phyloP scores from a whole-genome alignment of 2,888 invertebrate genomes.

The Habroteleia sp. region DNA sequence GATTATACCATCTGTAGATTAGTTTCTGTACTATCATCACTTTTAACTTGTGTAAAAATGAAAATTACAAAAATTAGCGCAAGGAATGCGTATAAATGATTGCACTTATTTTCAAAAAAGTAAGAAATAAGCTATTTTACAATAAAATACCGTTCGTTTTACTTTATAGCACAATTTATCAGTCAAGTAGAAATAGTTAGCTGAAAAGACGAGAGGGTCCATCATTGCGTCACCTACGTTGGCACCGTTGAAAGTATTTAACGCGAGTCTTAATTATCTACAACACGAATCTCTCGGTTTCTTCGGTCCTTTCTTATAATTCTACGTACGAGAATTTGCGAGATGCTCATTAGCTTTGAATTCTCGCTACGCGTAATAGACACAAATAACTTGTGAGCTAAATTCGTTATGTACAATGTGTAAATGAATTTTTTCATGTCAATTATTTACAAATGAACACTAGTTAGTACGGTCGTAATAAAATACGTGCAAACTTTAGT shows the following conservation, averaged over 20 bases:
- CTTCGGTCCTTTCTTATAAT: neutral
- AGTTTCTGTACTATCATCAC: no score
- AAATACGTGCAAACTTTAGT: constrained; percentile 58
- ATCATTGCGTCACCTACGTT: constrained; percentile 23
- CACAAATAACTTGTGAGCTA: constrained; percentile 31
- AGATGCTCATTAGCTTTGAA: neutral
- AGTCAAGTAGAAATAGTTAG: constrained; percentile 9
- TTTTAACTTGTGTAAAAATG: no score
- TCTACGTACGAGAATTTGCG: constrained; percentile 8
- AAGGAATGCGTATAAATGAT: no score
- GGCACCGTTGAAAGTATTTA: constrained; percentile 51
- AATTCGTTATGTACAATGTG: constrained; percentile 48
- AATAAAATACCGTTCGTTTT: constrained; percentile 9
- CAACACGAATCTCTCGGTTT: constrained; percentile 19
- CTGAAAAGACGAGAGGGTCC: constrained; percentile 16
- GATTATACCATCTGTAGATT: no score
- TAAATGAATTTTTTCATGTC: constrained; percentile 18
- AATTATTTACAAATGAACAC: constrained; percentile 61
- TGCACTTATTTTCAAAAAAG: no score
- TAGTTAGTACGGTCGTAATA: constrained; percentile 58
- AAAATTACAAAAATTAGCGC: neutral
- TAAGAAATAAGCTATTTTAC: constrained; percentile 31
- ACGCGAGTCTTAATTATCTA: constrained; percentile 31
- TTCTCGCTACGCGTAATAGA: constrained; percentile 13
- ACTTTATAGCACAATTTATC: constrained; percentile 15